Percentiles rank a stretch among this genome's conserved stretches.
Conservation (phyloP, 2,113 vertebrate genomes). For the Daphoenositta chrysoptera region DNA sequence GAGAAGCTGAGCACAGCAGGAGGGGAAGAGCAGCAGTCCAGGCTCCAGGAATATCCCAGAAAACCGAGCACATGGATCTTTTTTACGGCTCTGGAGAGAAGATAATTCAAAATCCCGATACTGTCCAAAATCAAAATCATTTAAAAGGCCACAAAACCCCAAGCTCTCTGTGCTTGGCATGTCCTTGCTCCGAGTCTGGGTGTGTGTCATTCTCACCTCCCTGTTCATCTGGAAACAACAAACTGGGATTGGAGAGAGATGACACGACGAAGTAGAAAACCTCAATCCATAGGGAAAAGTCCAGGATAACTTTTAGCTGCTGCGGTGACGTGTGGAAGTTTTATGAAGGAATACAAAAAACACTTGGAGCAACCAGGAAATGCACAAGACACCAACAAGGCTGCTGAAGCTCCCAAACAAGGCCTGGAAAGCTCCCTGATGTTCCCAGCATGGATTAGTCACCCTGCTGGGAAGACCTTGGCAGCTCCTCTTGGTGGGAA, state of each 20-base stretch:
- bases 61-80: not conserved
- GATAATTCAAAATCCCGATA: not conserved
- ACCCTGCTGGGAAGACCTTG: constrained; percentile 59
- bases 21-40: not conserved
- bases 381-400: not conserved
- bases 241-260: not conserved
- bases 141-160: rapidly evolving
- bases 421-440: not conserved
- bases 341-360: not conserved
- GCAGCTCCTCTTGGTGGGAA: not conserved
- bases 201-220: no score
- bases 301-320: not conserved
- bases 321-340: not conserved
- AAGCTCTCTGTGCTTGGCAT: not conserved
- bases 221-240: not conserved
- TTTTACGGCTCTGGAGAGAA: not conserved
- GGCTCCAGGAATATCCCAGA: not conserved
- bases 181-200: not conserved
- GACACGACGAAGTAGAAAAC: not conserved
- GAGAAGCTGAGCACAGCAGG: not conserved
- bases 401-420: not conserved
- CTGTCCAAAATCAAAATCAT: rapidly evolving
- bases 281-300: not conserved
- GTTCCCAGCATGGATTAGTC: constrained; percentile 54
- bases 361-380: not conserved